Percentiles rank a stretch among this genome's conserved stretches.
Conservation (phyloP, 1,140 invertebrate genomes). For the Eumaeus atala region DNA sequence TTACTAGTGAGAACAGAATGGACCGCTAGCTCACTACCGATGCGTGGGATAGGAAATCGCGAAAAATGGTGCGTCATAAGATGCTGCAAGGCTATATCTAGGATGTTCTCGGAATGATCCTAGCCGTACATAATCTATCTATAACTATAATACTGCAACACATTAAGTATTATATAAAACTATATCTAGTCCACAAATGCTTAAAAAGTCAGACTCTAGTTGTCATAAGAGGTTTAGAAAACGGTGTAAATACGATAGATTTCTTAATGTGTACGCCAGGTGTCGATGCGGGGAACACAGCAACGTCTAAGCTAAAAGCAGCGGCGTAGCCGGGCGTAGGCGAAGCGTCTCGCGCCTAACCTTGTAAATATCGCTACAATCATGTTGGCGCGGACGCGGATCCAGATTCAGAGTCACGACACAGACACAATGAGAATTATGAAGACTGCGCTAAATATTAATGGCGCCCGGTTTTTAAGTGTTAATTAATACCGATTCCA, state of each 20-base stretch:
- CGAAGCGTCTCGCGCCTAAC: no score
- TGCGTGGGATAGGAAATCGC: constrained; percentile 30
- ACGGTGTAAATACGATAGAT: constrained; percentile 8
- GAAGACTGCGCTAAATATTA: no score
- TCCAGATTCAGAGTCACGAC: no score
- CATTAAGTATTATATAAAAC: constrained; percentile 32
- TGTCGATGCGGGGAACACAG: constrained; percentile 26
- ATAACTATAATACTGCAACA: constrained; percentile 56
- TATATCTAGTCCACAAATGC: constrained; percentile 50
- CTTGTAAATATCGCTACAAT: background rate
- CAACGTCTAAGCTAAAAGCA: constrained; percentile 67
- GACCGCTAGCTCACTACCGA: constrained; percentile 51
- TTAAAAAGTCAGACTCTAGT: constrained; percentile 64
- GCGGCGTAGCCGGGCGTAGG: constrained; percentile 30
- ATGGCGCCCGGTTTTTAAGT: no score
- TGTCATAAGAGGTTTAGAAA: constrained; percentile 55
- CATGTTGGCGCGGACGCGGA: background rate
- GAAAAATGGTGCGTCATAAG: constrained; percentile 11
- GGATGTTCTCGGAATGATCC: constrained; percentile 20
- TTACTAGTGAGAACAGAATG: constrained; percentile 49
- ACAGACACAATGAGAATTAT: no score
- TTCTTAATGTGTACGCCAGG: constrained; percentile 14
- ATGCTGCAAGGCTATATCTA: constrained; percentile 31
- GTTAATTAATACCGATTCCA: no score
- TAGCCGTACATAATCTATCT: constrained; percentile 30